These are phyloP conservation scores for Pocillopora damicornis DNA, from an alignment of 64 coral and sea anemone genomes.

Conservation along the genomic window DNA sequence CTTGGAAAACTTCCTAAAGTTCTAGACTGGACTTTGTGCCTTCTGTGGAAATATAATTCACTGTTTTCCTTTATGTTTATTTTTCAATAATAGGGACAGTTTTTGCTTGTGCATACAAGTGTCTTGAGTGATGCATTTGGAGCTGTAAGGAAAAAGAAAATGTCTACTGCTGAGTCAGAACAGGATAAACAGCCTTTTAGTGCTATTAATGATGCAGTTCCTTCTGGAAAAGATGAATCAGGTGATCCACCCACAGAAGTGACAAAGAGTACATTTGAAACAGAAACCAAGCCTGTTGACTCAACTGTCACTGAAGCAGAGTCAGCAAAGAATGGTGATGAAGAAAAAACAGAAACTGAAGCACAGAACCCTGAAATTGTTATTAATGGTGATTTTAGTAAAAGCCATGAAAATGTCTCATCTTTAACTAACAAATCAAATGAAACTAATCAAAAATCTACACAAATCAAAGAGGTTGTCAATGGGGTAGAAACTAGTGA, in stretches of 20 bases:
- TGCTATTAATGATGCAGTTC: neutral
- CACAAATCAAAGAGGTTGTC: neutral
- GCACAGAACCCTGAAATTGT: neutral
- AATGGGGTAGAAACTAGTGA: neutral
- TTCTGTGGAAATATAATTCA: no score
- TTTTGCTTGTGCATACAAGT: neutral
- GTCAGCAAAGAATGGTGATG: neutral
- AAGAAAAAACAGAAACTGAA: neutral
- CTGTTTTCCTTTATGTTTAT: neutral
- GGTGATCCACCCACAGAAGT: neutral
- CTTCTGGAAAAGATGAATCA: neutral
- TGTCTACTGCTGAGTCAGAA: slow-evolving; percentile 4
- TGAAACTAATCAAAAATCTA: neutral
- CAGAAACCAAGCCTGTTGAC: neutral
- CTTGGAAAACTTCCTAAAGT: no score
- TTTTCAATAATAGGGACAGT: neutral
- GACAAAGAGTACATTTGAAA: neutral
- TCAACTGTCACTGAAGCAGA: neutral
- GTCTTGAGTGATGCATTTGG: neutral
- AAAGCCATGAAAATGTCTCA: slow-evolving; percentile 1
- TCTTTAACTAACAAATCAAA: neutral
- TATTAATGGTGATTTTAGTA: neutral
- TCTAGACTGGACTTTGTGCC: no score
- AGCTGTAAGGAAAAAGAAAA: neutral
- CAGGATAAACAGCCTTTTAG: slow-evolving; percentile 33